Conservation (phyloP, 2,797 vertebrate genomes). For the Pterois miles region DNA sequence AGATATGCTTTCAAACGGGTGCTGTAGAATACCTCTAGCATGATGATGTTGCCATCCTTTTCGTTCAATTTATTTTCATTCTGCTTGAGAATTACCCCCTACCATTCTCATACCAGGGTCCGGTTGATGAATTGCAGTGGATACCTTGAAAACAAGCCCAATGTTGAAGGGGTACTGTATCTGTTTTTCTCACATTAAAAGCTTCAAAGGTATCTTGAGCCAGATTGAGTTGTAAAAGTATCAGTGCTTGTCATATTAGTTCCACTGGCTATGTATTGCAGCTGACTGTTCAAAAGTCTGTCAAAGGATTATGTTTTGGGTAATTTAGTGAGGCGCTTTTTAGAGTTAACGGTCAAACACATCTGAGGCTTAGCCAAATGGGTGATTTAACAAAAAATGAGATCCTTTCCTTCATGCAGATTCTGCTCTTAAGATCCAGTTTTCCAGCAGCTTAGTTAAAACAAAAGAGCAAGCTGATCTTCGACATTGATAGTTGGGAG, state of each 20-base stretch:
- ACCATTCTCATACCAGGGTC: not conserved
- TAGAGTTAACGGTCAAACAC: slow-evolving; percentile 53
- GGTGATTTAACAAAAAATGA: slow-evolving; percentile 45
- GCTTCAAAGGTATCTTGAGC: slow-evolving; percentile 7
- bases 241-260: slow-evolving; percentile 44
- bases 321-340: slow-evolving; percentile 1
- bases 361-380: slow-evolving; percentile 48
- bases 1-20: slow-evolving; percentile 83
- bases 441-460: slow-evolving; percentile 67
- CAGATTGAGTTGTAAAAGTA: slow-evolving; percentile 4
- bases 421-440: slow-evolving; percentile 54
- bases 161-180: not conserved
- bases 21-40: slow-evolving; percentile 79
- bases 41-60: slow-evolving; percentile 53
- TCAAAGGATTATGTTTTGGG: slow-evolving; percentile 16
- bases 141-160: slow-evolving; percentile 11
- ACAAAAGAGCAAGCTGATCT: slow-evolving; percentile 74
- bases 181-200: slow-evolving; percentile 23
- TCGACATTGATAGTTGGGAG: slow-evolving; percentile 45
- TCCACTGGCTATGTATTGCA: slow-evolving; percentile 29
- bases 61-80: slow-evolving; percentile 27
- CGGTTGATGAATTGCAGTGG: slow-evolving; percentile 20
- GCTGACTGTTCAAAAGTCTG: slow-evolving; percentile 46
- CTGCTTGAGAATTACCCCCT: slow-evolving; percentile 1
- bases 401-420: slow-evolving; percentile 42